phyloP scores from a whole-genome alignment of 2,113 vertebrate genomes.

The Hypocryptadius cinnamomeus region DNA sequence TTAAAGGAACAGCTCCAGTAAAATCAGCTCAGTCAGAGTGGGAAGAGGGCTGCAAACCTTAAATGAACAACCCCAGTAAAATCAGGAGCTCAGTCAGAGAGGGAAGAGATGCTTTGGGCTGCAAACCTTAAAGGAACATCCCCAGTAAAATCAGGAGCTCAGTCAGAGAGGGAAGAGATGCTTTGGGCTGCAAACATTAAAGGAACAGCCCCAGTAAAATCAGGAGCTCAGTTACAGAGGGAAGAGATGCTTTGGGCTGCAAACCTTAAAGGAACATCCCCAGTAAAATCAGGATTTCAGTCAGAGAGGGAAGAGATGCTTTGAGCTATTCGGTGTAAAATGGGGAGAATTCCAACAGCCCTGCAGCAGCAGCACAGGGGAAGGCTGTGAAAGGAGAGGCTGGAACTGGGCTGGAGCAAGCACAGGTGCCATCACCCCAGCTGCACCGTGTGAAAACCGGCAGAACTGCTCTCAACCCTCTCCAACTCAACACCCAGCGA shows the following conservation, averaged over 20 bases:
- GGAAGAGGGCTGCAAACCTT: background rate
- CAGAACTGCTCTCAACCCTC: background rate
- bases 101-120: background rate
- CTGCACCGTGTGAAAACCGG: rapidly evolving
- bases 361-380: background rate
- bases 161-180: background rate
- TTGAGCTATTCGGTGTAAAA: background rate
- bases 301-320: background rate
- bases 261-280: background rate
- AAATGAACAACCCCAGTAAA: background rate
- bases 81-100: background rate
- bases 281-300: background rate
- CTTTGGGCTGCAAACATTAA: background rate
- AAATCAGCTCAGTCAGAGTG: background rate
- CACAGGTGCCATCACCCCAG: background rate
- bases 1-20: background rate
- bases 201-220: background rate
- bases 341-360: background rate
- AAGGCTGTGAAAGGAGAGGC: background rate
- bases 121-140: background rate
- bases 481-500: background rate
- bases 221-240: background rate
- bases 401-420: background rate
- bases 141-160: background rate
- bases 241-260: too few relatives aligned